These are phyloP conservation scores for Hozukius guyotensis DNA, from an alignment of 2,797 vertebrate species.

Conservation along the genomic window DNA sequence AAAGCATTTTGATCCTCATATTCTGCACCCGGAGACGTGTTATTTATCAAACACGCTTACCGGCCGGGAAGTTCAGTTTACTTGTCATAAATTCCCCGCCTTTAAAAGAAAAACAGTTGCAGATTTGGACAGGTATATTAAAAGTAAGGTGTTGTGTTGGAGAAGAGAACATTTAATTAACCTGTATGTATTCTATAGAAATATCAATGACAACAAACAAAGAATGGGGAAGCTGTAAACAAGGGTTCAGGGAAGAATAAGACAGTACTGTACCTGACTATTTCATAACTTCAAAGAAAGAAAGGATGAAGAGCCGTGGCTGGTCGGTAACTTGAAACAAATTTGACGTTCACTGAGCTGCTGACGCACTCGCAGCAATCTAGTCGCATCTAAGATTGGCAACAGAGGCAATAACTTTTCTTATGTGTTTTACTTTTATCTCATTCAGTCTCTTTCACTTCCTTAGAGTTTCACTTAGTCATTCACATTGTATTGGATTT, in stretches of 20 bases:
- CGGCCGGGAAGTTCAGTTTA: background rate
- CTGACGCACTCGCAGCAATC: background rate
- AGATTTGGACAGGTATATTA: constrained; percentile 4
- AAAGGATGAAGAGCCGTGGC: background rate
- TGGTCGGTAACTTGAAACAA: background rate
- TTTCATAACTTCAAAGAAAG: background rate
- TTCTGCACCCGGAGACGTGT: background rate
- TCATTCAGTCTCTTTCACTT: background rate
- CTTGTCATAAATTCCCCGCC: background rate
- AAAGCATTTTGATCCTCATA: background rate
- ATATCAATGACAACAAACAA: background rate
- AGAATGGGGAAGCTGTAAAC: background rate
- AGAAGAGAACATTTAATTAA: constrained; percentile 12
- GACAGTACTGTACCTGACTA: background rate
- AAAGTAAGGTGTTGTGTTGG: background rate
- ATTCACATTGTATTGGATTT: background rate
- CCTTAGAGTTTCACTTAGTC: background rate
- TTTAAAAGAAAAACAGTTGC: background rate
- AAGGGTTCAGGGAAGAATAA: background rate
- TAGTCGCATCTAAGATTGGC: background rate
- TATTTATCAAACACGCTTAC: background rate
- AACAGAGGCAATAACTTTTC: background rate
- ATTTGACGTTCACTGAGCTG: background rate
- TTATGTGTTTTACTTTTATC: background rate
- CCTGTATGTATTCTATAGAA: background rate